These are phyloP conservation scores for Austrofundulus limnaeus DNA, from an alignment of 2,113 vertebrate genomes.

Conservation along the genomic window DNA sequence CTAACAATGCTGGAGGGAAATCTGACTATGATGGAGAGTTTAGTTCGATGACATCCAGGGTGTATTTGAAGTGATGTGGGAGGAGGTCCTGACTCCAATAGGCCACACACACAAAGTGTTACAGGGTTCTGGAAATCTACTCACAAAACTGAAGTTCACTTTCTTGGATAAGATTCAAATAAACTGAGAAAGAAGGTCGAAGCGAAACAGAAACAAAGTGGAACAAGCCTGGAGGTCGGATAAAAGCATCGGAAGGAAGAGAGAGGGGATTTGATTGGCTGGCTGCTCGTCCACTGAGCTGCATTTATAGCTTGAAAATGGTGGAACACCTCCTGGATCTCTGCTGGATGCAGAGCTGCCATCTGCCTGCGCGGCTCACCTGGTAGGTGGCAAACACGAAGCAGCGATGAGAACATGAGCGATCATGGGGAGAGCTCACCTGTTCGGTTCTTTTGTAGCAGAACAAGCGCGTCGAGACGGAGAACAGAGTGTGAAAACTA, in stretches of 20 bases:
- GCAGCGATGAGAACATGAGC: slow-evolving; percentile 15
- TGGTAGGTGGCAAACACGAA: slow-evolving; percentile 30
- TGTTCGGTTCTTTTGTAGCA: slow-evolving; percentile 27
- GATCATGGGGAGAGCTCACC: slow-evolving; percentile 36
- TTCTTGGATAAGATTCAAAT: slow-evolving; percentile 34
- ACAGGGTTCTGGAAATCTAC: slow-evolving; percentile 8
- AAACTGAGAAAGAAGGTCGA: slow-evolving; percentile 50
- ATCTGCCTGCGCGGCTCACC: slow-evolving; percentile 50
- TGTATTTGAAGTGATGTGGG: slow-evolving; percentile 29
- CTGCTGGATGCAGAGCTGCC: slow-evolving; percentile 44
- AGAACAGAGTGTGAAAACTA: slow-evolving; percentile 12
- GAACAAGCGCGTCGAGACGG: slow-evolving; percentile 6
- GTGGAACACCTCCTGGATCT: slow-evolving; percentile 15
- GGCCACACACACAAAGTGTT: slow-evolving; percentile 24
- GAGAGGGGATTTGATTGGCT: slow-evolving; percentile 14
- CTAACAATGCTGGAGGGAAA: neutral
- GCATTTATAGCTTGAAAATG: slow-evolving; percentile 47
- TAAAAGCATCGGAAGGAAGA: slow-evolving; percentile 10
- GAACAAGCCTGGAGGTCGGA: slow-evolving; percentile 36
- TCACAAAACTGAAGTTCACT: slow-evolving; percentile 13
- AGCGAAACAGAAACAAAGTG: slow-evolving; percentile 24
- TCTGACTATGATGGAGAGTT: slow-evolving; percentile 12
- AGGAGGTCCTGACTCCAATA: slow-evolving; percentile 42
- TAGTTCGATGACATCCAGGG: slow-evolving; percentile 14
- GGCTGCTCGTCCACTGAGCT: neutral